Evolutionary conservation across 35 echinoderm and acorn worm genomes (phyloP).

Genomic region (Apostichopus parvimensis): DNA sequence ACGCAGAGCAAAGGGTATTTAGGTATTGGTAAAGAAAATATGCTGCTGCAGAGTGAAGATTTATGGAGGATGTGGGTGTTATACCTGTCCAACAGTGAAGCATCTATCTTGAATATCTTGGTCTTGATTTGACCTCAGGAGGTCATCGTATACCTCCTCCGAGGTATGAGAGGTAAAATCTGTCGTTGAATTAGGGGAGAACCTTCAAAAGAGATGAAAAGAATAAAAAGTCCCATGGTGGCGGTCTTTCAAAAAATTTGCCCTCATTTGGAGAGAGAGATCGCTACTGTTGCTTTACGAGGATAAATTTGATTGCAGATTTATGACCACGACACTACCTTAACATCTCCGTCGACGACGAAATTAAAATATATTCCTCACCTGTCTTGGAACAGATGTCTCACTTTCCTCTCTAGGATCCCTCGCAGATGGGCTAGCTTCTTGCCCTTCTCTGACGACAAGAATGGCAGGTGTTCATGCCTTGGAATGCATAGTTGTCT

Average conservation of each 20-base stretch:
- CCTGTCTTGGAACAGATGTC: slow-evolving; percentile 56
- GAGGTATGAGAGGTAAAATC: slow-evolving; percentile 40
- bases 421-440: slow-evolving; percentile 71
- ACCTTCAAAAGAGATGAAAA: slow-evolving; percentile 4
- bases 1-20: too few relatives aligned
- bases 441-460: slow-evolving; percentile 72
- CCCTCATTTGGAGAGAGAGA: too few relatives aligned
- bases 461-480: slow-evolving; percentile 80
- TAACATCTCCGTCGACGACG: too few relatives aligned
- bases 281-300: too few relatives aligned
- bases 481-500: slow-evolving; percentile 74
- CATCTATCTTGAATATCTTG: slow-evolving; percentile 37
- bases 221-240: too few relatives aligned
- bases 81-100: slow-evolving; percentile 69
- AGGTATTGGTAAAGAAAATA: too few relatives aligned
- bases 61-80: too few relatives aligned
- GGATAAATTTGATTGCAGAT: too few relatives aligned
- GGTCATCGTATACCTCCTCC: slow-evolving; percentile 65
- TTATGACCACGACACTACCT: too few relatives aligned
- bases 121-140: slow-evolving; percentile 66
- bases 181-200: slow-evolving; percentile 32
- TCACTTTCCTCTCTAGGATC: slow-evolving; percentile 74
- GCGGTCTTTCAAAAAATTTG: too few relatives aligned
- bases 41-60: too few relatives aligned
- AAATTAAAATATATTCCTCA: background rate